phyloP scores from a whole-genome alignment of 2,797 vertebrate species.

The Aldrovandia affinis region DNA sequence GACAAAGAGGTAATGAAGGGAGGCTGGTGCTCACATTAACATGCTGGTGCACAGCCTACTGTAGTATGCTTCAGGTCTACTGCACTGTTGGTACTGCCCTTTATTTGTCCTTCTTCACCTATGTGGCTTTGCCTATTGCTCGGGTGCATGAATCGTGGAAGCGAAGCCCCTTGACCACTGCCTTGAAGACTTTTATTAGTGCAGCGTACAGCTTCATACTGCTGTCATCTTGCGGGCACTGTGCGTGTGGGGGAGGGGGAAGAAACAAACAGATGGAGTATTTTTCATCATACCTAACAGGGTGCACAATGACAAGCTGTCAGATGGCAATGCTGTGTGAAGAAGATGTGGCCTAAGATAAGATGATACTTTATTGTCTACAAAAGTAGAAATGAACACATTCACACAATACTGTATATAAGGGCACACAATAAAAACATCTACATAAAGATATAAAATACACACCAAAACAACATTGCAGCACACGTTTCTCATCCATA shows the following conservation, averaged over 20 bases:
- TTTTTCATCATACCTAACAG: neutral
- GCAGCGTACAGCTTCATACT: slow-evolving; percentile 43
- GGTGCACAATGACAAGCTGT: neutral
- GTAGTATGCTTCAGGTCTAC: neutral
- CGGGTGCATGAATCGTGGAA: slow-evolving; percentile 39
- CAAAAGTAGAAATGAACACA: no score
- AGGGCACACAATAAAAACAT: no score
- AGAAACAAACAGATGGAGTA: neutral
- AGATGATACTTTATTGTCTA: no score
- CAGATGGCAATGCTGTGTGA: neutral
- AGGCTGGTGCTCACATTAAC: neutral
- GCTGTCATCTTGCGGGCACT: slow-evolving; percentile 64
- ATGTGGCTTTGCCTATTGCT: neutral
- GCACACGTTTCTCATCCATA: no score
- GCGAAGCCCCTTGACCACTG: slow-evolving; percentile 59
- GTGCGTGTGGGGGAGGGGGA: slow-evolving; percentile 24
- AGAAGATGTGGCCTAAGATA: no score
- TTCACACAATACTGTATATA: no score
- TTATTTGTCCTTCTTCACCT: neutral
- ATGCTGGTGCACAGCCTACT: neutral
- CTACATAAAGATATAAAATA: neutral
- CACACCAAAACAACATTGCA: no score
- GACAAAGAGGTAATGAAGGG: neutral
- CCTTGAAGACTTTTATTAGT: slow-evolving; percentile 64
- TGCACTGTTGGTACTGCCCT: neutral